A percentile compares a stretch with the other conserved stretches of the same genome.
Evolutionary conservation across 1,140 invertebrate species (phyloP).

Genomic region (Theocolax elegans): DNA sequence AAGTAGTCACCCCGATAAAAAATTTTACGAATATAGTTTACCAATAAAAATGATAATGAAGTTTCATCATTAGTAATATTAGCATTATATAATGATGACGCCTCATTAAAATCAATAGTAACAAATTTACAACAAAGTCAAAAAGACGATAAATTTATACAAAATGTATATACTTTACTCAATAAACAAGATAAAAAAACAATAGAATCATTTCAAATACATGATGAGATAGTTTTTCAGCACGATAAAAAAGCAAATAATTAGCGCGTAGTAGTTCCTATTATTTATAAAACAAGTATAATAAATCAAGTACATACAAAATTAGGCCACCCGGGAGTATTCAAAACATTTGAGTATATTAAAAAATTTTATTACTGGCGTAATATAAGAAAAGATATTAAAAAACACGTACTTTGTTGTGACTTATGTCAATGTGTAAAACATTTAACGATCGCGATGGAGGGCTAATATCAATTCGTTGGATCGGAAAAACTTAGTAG

Average conservation of each 20-base stretch:
- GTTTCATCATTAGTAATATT: not conserved
- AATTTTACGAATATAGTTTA: not conserved
- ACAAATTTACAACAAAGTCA: not conserved
- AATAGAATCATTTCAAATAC: not conserved
- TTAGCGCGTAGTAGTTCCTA: not conserved
- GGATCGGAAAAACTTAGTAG: not conserved
- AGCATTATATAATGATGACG: not conserved
- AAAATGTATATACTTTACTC: conserved; percentile 40
- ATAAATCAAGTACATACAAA: too few species aligned
- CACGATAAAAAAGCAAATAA: not conserved
- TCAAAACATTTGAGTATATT: not conserved
- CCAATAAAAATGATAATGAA: conserved; percentile 53
- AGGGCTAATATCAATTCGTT: not conserved
- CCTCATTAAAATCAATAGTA: not conserved
- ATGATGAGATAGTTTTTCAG: not conserved
- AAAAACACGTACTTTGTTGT: not conserved
- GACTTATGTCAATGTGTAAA: not conserved
- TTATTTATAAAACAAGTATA: not conserved
- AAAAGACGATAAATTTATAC: conserved; percentile 20
- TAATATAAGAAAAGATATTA: not conserved
- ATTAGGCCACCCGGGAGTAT: too few species aligned
- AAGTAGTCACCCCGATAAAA: not conserved
- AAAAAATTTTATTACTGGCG: not conserved
- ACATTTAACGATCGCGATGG: too few species aligned
- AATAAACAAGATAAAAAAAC: not conserved